Conservation (phyloP, 2,113 vertebrate species). For the Dolichallabes microphthalmus region DNA sequence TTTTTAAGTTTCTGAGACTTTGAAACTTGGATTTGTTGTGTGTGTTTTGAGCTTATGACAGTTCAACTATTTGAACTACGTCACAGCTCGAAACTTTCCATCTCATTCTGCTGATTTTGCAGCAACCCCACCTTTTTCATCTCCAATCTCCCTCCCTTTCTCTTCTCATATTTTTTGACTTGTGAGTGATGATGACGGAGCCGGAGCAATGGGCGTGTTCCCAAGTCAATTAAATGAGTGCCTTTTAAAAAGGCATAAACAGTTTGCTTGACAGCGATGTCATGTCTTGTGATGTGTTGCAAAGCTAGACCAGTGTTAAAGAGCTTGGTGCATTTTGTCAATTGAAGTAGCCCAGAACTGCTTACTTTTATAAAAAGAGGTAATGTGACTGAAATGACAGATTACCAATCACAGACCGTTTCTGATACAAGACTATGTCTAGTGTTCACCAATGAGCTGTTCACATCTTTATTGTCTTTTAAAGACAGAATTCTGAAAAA, state of each 20-base stretch:
- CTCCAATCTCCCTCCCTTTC: background rate
- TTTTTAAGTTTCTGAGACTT: background rate
- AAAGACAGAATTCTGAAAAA: background rate
- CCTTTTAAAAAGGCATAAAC: constrained; percentile 16
- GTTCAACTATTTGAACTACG: background rate
- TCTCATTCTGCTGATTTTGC: background rate
- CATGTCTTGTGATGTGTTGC: background rate
- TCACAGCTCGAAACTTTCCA: background rate
- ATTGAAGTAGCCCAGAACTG: background rate
- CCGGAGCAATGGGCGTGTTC: constrained; percentile 4
- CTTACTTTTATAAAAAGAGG: background rate
- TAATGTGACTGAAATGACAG: background rate
- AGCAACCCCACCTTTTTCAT: background rate
- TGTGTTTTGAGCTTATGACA: background rate
- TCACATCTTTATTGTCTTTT: background rate
- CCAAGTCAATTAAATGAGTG: constrained; percentile 12
- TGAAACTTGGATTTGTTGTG: background rate
- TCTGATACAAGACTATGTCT: background rate
- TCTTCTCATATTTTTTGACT: constrained; percentile 6
- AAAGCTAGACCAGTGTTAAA: background rate
- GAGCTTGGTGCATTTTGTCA: background rate
- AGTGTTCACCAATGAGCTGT: background rate
- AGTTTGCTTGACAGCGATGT: constrained; percentile 10
- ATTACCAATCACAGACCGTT: background rate
- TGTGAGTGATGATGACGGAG: background rate